Evolutionary conservation across 2,797 vertebrate species (phyloP).

Genomic region (Clarias pachynema): DNA sequence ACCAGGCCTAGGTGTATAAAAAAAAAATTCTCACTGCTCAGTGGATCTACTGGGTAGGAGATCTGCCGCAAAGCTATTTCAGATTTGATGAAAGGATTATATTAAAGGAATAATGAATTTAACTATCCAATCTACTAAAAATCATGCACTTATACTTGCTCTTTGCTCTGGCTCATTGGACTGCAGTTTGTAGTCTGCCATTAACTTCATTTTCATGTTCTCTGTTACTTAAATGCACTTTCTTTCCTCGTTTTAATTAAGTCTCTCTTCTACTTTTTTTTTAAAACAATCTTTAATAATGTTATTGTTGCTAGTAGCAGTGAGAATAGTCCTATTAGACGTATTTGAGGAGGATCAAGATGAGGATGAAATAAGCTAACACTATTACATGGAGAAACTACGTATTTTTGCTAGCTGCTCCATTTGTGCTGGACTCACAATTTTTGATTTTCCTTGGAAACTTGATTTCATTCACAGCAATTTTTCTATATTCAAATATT

Average conservation of each 20-base stretch:
- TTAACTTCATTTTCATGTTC: not conserved
- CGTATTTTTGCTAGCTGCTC: not conserved
- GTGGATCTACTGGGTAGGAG: not conserved
- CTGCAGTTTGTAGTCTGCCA: conserved; percentile 1
- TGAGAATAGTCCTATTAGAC: not conserved
- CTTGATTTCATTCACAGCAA: not conserved
- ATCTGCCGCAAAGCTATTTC: conserved; percentile 1
- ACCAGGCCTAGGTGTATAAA: not conserved
- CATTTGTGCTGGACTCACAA: not conserved
- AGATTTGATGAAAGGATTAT: conserved; percentile 15
- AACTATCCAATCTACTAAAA: conserved; percentile 9
- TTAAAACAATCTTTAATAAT: not conserved
- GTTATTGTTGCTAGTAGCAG: conserved; percentile 1
- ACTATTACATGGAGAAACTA: not conserved
- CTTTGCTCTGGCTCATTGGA: conserved; percentile 15
- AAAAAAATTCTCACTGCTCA: not conserved
- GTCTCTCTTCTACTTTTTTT: not conserved
- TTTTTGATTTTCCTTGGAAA: not conserved
- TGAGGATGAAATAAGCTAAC: not conserved
- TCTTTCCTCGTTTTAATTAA: conserved; percentile 4
- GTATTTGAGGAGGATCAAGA: not conserved
- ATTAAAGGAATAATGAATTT: conserved; percentile 16
- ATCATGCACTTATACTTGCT: conserved; percentile 1
- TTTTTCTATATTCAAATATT: not conserved
- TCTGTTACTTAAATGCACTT: not conserved